Evolutionary conservation across 2,113 vertebrate species (phyloP).

Genomic region (Uropsilus gracilis): DNA sequence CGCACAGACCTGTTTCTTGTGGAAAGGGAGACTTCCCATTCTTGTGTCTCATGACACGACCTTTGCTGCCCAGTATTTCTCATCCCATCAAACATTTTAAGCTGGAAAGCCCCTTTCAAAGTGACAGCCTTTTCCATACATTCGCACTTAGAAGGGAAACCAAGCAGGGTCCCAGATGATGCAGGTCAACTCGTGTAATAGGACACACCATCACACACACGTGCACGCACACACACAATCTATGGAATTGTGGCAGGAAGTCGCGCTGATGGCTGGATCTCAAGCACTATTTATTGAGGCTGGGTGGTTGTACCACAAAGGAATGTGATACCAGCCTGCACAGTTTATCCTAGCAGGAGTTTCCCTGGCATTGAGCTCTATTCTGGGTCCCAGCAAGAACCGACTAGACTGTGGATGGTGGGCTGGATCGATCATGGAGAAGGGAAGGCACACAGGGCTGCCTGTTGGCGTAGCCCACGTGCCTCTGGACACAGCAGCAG

Average conservation of each 20-base stretch:
- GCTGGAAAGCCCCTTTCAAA: constrained; percentile 27
- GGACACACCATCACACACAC: constrained; percentile 35
- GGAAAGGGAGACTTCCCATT: neutral
- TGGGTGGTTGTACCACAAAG: constrained; percentile 6
- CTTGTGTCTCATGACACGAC: neutral
- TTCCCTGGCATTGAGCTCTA: constrained; percentile 21
- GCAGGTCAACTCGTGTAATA: neutral
- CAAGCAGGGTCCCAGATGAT: neutral
- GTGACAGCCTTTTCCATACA: neutral
- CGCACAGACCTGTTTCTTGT: neutral
- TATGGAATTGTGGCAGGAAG: neutral
- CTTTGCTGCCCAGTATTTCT: neutral
- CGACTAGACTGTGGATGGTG: neutral
- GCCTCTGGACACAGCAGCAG: neutral
- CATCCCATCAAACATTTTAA: neutral
- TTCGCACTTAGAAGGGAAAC: neutral
- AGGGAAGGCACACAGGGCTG: neutral
- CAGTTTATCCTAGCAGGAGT: constrained; percentile 47
- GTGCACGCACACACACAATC: neutral
- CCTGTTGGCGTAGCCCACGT: neutral
- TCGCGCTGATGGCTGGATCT: constrained; percentile 18
- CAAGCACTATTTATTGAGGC: constrained; percentile 31
- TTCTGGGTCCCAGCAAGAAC: neutral
- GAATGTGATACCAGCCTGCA: constrained; percentile 9
- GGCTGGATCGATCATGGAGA: neutral